Evolutionary conservation across 2,797 vertebrate genomes (phyloP), one percentile per base, ranked within the genome.

Genomic region (Prionace glauca): DNA sequence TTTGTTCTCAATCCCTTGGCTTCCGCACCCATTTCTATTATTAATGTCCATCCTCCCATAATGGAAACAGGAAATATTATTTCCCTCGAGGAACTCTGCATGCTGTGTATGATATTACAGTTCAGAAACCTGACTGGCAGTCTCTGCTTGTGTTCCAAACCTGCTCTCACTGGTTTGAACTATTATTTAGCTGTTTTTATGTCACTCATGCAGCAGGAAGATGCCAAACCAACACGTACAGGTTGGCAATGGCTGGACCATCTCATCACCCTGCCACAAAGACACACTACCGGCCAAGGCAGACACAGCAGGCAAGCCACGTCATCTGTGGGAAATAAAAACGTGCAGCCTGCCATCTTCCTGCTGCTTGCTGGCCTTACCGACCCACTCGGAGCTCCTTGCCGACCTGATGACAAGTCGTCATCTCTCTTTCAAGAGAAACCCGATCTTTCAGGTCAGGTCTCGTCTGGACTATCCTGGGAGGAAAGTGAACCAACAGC

Each of bases 21-120:
- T 32, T 69, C 65, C 10, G 41, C 62, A 92, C 90, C 88, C 56
- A 62, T 65, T 32, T 20, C 32, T 65, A 41, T 1, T 67, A 20
- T 4, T 9, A 20, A 9, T 32, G 5, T 67, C 14, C 65, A 92
- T 18, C 22, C 90, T 41, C 62, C 90, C 32, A 92, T 3, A 92
- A 69, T 22, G 60, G 90, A 69, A 92, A 69, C 62, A 92, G 90
- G 90, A 69, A 67, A 92, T 69, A 92, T 92, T 41, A 92, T 69
- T 92, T 92, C 62, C 56, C 90, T 84, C 36, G 18, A 92, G n/a
- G 32, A 92, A 22, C 60, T 65, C 29, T 18, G 32, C 60, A 18
- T 18, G 1, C 9, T 92, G n/a, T 20, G n/a, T 36, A 36, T 36
- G 14, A n/a, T 81, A 14, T 81, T 79, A 36, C 2, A 20, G 62